Base-by-base conservation (phyloP, 2,888 invertebrate species). In the Thymelicus lineola region DNA sequence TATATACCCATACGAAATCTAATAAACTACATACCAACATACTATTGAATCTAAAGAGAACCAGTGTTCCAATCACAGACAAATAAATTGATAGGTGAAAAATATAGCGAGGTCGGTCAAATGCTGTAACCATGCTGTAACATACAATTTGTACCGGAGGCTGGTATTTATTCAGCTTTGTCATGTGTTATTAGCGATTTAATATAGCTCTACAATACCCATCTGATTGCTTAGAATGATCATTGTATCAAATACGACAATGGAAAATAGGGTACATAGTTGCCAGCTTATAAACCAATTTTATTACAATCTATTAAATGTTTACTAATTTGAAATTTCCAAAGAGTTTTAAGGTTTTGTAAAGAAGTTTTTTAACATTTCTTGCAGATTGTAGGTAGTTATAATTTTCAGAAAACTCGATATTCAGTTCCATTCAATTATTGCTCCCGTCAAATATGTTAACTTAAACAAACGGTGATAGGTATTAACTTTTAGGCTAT, bases 111-210 rank as follows among this genome's bases (percentile, higher is more conserved):
- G 69, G 63, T 58, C 57, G 58, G 58, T 58, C 69, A 46, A 61
- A 28, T 3, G 5, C 28, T 28, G 28, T 20, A 20, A 69, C 48
- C 58, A 48, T 17, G 46, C 36, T 14, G 58, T 63, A 57, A 58
- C 69, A 28, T 63, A 63, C 58, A 63, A 68, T 69, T 69, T 63
- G 57, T 63, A 69, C 63, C 68, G 62, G 68, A 69, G 69, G 28
- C 58, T 20, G 57, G 57, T 58, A 50, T 63, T 69, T 69, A 63
- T 35, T 45, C 67, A 61, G 55, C 67, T 45, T 68, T 62, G 67
- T 68, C 17, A n/a, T 42, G 50, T 50, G 59, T 67, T 67, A 67
- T 67, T 67, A 67, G 67, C 67, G 60, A 67, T 67, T 67, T 60
- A 60, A 60, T 67, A 53, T 42, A 35, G 50, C 45, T 67, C 60